Evolutionary conservation across 2,888 invertebrate species (phyloP).

Genomic region (Perizoma affinitatum): DNA sequence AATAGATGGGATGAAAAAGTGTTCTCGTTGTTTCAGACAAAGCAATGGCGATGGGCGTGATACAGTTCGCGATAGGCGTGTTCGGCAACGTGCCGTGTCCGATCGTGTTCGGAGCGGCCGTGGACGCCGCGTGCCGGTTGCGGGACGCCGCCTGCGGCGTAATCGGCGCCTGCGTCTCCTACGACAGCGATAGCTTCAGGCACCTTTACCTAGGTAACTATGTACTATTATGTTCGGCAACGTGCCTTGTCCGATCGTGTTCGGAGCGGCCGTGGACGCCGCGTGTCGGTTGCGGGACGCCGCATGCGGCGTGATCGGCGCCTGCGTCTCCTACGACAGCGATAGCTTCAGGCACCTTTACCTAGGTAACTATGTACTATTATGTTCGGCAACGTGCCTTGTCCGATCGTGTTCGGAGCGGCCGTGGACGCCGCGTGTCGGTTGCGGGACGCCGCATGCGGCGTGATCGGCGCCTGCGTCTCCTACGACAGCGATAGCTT

Average conservation of each 20-base stretch:
- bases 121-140: constrained; percentile 95
- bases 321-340: constrained; percentile 94
- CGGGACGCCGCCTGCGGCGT: constrained; percentile 93
- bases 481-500: constrained; percentile 94
- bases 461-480: constrained; percentile 92
- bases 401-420: constrained; percentile 96
- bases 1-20: neutral
- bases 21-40: constrained; percentile 84
- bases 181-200: constrained; percentile 92
- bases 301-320: constrained; percentile 91
- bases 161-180: constrained; percentile 93
- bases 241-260: constrained; percentile 97
- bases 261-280: constrained; percentile 96
- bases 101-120: constrained; percentile 96
- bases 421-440: constrained; percentile 96
- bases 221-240: constrained; percentile 90
- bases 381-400: constrained; percentile 96
- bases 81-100: constrained; percentile 98
- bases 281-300: constrained; percentile 95
- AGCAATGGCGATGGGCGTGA: constrained; percentile 96
- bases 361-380: constrained; percentile 86
- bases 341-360: constrained; percentile 93
- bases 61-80: constrained; percentile 96
- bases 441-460: constrained; percentile 93
- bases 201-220: constrained; percentile 91